A percentile compares a stretch with the other conserved stretches of the same genome.
phyloP scores from a whole-genome alignment of 2,888 invertebrate genomes.

The Rhagium mordax region DNA sequence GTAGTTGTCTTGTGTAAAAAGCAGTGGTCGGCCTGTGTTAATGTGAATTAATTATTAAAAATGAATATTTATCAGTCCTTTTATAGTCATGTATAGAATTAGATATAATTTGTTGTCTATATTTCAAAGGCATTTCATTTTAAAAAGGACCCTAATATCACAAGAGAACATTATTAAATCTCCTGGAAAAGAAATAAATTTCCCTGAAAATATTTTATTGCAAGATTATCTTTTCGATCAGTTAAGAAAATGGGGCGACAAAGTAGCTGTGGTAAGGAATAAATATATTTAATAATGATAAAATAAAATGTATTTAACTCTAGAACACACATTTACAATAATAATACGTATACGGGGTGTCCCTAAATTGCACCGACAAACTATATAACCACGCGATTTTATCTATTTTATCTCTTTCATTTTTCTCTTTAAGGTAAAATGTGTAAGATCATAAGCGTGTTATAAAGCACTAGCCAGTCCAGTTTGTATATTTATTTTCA shows the following conservation, averaged over 20 bases:
- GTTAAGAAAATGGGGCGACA: slow-evolving; percentile 8
- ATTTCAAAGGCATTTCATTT: neutral
- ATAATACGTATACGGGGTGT: too few species aligned
- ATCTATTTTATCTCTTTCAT: too few species aligned
- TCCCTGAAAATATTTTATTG: slow-evolving; percentile 23
- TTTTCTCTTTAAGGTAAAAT: too few species aligned
- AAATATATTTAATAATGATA: neutral
- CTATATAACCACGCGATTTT: too few species aligned
- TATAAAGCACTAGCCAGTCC: too few species aligned
- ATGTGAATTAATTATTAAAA: neutral
- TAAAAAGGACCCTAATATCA: neutral
- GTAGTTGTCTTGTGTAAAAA: too few species aligned
- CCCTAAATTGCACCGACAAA: too few species aligned
- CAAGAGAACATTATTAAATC: neutral
- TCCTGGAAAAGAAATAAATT: slow-evolving; percentile 10
- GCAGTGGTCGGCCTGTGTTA: neutral
- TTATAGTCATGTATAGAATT: neutral
- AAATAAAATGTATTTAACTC: neutral
- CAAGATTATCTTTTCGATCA: neutral
- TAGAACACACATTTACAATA: neutral
- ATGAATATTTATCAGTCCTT: neutral
- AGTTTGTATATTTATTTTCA: too few species aligned
- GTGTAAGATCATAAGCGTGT: too few species aligned
- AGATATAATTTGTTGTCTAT: neutral
- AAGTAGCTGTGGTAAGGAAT: slow-evolving; percentile 15